Percentiles rank a stretch among this genome's conserved stretches.
Conservation (phyloP, 2,797 vertebrate genomes). For the Galago senegalensis region DNA sequence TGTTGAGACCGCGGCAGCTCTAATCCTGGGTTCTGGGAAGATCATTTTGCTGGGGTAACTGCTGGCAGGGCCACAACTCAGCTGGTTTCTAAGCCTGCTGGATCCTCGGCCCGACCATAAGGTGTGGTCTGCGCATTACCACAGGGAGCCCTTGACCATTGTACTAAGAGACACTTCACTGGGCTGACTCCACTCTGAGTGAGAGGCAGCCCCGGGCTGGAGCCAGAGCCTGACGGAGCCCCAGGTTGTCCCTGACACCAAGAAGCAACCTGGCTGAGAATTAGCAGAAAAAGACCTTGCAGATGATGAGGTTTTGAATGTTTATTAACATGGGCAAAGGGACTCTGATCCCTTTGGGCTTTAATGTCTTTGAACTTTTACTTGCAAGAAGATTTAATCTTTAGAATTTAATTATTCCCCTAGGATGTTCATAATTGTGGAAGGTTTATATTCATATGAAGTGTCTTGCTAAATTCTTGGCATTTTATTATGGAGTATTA, state of each 20-base stretch:
- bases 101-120: neutral
- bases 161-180: neutral
- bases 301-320: neutral
- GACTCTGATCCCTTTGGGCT: neutral
- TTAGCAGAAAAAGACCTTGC: neutral
- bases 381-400: constrained; percentile 15
- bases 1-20: neutral
- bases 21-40: neutral
- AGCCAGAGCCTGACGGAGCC: neutral
- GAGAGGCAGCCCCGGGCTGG: rapidly evolving
- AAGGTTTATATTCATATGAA: neutral
- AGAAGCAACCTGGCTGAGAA: neutral
- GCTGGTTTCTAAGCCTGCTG: neutral
- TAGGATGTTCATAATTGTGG: neutral
- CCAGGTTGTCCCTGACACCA: no score
- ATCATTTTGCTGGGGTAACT: neutral
- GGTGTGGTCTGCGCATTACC: neutral
- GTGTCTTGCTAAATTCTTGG: neutral
- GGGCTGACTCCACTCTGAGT: neutral
- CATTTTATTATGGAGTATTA: neutral
- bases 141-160: neutral
- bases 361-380: constrained; percentile 29
- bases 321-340: neutral
- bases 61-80: neutral
- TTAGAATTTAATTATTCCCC: neutral